Base-by-base conservation (phyloP, 1,140 invertebrate genomes). In the Portunus trituberculatus region DNA sequence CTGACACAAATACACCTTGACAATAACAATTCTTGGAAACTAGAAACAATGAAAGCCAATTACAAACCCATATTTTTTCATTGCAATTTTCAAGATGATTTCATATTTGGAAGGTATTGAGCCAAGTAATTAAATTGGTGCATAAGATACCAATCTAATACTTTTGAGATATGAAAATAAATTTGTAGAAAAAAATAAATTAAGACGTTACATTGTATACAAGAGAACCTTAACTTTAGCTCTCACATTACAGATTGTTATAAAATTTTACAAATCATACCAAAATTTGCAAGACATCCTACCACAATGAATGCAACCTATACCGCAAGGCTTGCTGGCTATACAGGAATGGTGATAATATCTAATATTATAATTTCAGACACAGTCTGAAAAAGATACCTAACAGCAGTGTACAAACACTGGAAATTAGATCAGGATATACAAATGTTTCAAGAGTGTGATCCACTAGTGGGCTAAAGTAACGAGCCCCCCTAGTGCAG, bases 141-240 rank as follows among this genome's bases (percentile, higher is more conserved):
- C n/a, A 76, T n/a, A 76, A 76, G 67, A n/a, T n/a, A 76, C 6
- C 4, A n/a, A 76, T 76, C 6, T n/a, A 20, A n/a, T 76, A 76
- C 39, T 76, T n/a, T n/a, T 59, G 12, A n/a, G 20, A 76, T 76
- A 76, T n/a, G 67, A 76, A 76, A 76, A 76, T 76, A 76, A 76
- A 76, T 76, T 76, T 76, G 67, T 76, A n/a, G 67, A 76, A 76
- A 76, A 76, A 76, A n/a, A 76, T n/a, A 76, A n/a, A 25, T n/a
- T 25, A 76, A n/a, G 67, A 76, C 16, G 0, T 20, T 20, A n/a
- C 0, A 3, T n/a, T n/a, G 7, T n/a, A 7, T 76, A 76, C 67
- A 14, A 3, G n/a, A 76, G 67, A 76, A n/a, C 67, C 20, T 76
- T 76, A 20, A 20, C n/a, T n/a, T 3, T 25, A n/a, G 67, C 20